A percentile compares a stretch with the other conserved stretches of the same genome.
Evolutionary conservation across 2,113 vertebrate species (phyloP).

Genomic region (Erpornis zantholeuca): DNA sequence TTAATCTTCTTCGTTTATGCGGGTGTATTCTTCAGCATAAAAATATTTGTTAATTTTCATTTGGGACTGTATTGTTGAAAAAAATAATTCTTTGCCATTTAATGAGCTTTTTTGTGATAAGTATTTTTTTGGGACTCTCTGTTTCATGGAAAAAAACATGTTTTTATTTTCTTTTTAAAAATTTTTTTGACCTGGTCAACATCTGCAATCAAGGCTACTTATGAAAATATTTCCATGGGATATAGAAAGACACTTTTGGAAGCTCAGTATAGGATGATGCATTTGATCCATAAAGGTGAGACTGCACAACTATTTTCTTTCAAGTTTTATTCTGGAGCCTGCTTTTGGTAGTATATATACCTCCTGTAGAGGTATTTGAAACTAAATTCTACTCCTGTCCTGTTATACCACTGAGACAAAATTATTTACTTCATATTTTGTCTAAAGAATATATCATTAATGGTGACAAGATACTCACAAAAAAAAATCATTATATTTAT

Average conservation of each 20-base stretch:
- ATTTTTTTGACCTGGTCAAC: rapidly evolving
- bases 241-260: background rate
- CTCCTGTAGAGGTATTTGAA: background rate
- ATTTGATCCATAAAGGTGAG: background rate
- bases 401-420: background rate
- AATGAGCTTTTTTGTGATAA: background rate
- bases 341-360: background rate
- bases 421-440: background rate
- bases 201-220: background rate
- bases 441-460: background rate
- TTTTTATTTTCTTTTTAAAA: background rate
- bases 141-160: background rate
- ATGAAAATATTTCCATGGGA: background rate
- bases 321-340: background rate
- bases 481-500: background rate
- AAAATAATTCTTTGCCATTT: background rate
- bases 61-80: background rate
- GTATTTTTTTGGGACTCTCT: background rate
- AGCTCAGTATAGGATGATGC: background rate
- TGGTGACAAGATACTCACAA: background rate
- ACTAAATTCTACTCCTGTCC: background rate
- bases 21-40: background rate
- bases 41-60: background rate
- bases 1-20: background rate
- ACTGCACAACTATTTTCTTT: background rate